Percentiles rank a stretch among this genome's conserved stretches.
Evolutionary conservation across 2,113 vertebrate genomes (phyloP).

Genomic region (Cyrtonyx montezumae): DNA sequence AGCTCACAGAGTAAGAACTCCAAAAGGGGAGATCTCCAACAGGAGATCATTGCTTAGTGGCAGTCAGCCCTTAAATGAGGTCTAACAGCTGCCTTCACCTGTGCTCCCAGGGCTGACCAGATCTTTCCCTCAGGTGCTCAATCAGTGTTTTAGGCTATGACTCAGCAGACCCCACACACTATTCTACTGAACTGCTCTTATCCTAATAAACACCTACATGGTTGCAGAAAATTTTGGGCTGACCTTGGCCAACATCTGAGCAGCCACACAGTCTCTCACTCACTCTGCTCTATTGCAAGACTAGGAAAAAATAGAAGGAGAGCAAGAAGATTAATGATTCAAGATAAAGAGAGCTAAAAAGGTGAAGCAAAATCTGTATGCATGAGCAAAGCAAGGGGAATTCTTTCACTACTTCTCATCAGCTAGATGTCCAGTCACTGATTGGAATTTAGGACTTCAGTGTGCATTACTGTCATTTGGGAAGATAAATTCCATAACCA

Average conservation of each 20-base stretch:
- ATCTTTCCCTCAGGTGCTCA: too few relatives aligned
- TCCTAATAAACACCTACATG: neutral
- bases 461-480: neutral
- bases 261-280: neutral
- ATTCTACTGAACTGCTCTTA: neutral
- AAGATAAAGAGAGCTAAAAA: neutral
- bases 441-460: neutral
- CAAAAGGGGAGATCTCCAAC: too few relatives aligned
- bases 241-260: neutral
- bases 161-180: too few relatives aligned
- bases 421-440: accelerated
- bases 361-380: accelerated
- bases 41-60: too few relatives aligned
- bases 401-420: neutral
- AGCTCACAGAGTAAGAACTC: too few relatives aligned
- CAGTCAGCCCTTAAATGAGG: too few relatives aligned
- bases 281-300: neutral
- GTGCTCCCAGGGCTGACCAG: too few relatives aligned
- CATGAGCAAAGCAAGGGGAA: neutral
- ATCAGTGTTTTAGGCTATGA: too few relatives aligned
- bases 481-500: neutral
- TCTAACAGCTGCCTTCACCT: too few relatives aligned
- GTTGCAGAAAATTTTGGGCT: neutral
- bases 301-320: neutral
- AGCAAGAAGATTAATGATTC: neutral